Evolutionary conservation across 1,140 invertebrate genomes (phyloP), one percentile per base, ranked within the genome.

Genomic region (Hyposmocoma kahamanoa): DNA sequence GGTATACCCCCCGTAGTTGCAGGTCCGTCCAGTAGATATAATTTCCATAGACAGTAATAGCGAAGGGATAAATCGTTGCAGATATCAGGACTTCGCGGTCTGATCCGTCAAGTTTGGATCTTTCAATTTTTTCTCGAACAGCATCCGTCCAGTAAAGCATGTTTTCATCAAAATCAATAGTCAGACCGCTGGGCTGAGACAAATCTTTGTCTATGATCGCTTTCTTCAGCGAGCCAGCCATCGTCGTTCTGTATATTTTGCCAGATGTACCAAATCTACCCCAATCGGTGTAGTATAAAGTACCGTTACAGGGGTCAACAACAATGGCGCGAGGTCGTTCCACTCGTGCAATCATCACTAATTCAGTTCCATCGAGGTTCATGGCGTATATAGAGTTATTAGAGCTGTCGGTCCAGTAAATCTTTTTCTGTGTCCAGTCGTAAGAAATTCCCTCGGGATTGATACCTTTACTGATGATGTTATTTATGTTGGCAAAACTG

Each of bases 1-100:
- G 87, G 67, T 98, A 99, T 0, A 99, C 96, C 1, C 97, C 97
- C 19, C 96, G 87, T 0, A 98, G 76, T 72, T 97, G 97, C 24
- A 99, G 88, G 83, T 99, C 98, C 0, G 97, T 99, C 96, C 98
- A 98, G 78, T 98, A 99, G 41, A 99, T 97, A 72, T 96, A 97
- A 67, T 96, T 91, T 18, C 93, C 89, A 80, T 93, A 95, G 0
- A 98, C 94, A 0, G 96, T 97, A 10, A 99, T 95, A 0, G 96
- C 96, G 77, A 98, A 98, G 5, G 97, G 97, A 89, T 98, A 98
- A 51, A 98, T 97, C 0, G 97, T 97, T 0, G 96, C 96, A 0
- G 92, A 91, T 36, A 97, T 91, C 0, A 97, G 78, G 2, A 96
- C 88, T 83, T 95, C 90, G 4, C 93, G 75, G 26, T 91, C 90